Base-by-base conservation (phyloP, 2,113 vertebrate genomes). In the Thymallus thymallus region DNA sequence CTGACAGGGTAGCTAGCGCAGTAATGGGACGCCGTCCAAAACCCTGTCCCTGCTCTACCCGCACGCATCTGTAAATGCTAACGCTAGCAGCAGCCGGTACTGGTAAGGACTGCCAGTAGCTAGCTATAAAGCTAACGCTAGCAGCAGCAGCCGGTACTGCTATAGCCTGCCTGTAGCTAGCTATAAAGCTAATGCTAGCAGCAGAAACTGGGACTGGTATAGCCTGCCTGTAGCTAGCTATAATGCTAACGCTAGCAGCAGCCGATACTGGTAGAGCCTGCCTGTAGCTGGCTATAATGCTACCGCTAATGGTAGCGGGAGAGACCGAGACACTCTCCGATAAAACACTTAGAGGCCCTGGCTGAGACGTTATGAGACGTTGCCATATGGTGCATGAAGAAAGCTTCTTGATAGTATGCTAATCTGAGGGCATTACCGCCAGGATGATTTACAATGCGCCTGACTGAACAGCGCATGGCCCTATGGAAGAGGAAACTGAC, bases 371-470 rank as follows among this genome's bases (percentile, higher is more conserved):
- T 14, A 18, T 51, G 80, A 88, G 87, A 88, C 83, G 85, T 87
- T 81, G 85, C 85, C 78, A 65, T 86, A 84, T 85, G 87, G 91
- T 87, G 89, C 86, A 85, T 84, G 86, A 87, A 91, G 89, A 93
- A 91, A 91, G 89, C 87, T 91, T 89, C 91, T 91, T 91, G 89
- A 92, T 90, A 88, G 87, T 88, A 91, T 91, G 91, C 91, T 93
- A 93, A 93, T 93, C 88, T 79, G 73, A 71, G 84, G 82, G 85
- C 88, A 89, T 90, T 90, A 84, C 71, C 16, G 4, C 82, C 10
- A 69, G 77, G 81, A 81, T 90, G 93, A 93, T 92, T 94, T 93
- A 93, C 85, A 85, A 85, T 82, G 76, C 82, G 84, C 85, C 35
- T 89, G 88, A 86, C 88, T 86, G 48, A 83, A 78, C 78, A 82